Evolutionary conservation across 2,797 vertebrate species (phyloP), one percentile per base, ranked within the genome.

Genomic region (Pseudomugil tenellus): DNA sequence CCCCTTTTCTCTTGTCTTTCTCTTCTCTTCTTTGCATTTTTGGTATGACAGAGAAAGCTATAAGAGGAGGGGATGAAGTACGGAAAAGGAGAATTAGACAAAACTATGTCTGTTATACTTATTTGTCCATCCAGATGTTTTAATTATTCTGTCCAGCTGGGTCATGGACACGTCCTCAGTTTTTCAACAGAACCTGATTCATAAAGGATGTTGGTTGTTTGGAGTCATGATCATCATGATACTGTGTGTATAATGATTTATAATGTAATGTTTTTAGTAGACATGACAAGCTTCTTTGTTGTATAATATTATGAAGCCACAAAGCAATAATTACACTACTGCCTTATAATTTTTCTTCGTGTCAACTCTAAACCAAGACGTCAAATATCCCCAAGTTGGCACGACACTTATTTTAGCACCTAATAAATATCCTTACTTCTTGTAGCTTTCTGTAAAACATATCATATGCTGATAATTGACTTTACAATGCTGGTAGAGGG

Each of bases 131-230:
- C 49, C 58, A 57, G 43, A 51, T 49, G 17, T 26, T 54, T 71
- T 57, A 35, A 9, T 87, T 89, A 92, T 83, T 35, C 34, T 74
- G 72, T 84, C 88, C 89, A 91, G 91, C 90, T 91, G 89, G 77
- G 28, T 26, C 10, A 25, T 52, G 77, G 90, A 91, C 87, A 92
- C 83, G 76, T 90, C 83, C 63, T 77, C 86, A 87, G 21, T 63
- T 76, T 51, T 59, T 32, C 63, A 69, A 49, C 51, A 61, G 23
- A 69, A 58, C 39, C 51, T 72, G 49, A 13, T 64, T 19, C 68
- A 63, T 19, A 56, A 70, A 43, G 63, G 10, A 19, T 62, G 23
- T 58, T 60, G 35, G 17, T 29, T 66, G 6, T 37, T 19, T 9
- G 64, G 57, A 5, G 14, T 58, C 28, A 26, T 28, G 13, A 58